Conservation (phyloP, 2,888 invertebrate genomes). For the Electrophaes corylata region DNA sequence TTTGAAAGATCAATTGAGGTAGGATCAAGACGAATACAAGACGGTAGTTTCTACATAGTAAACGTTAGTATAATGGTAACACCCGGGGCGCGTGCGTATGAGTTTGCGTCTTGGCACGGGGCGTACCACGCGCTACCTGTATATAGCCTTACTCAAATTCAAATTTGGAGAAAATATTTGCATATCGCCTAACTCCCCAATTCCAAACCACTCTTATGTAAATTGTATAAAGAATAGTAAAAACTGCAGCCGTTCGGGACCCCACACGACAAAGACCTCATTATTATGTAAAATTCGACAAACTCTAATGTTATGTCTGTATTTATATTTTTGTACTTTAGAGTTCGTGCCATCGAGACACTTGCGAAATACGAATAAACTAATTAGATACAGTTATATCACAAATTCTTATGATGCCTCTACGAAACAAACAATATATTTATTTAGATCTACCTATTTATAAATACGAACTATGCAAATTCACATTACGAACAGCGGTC, state of each 20-base stretch:
- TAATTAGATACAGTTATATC: slow-evolving; percentile 82
- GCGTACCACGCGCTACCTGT: slow-evolving; percentile 55
- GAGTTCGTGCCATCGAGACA: slow-evolving; percentile 56
- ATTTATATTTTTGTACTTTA: slow-evolving; percentile 73
- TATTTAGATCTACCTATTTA: slow-evolving; percentile 66
- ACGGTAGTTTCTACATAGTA: slow-evolving; percentile 65
- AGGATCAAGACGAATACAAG: slow-evolving; percentile 55
- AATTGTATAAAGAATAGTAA: slow-evolving; percentile 72
- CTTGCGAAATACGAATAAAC: slow-evolving; percentile 67
- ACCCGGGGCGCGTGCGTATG: slow-evolving; percentile 75
- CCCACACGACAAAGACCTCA: slow-evolving; percentile 69
- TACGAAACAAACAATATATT: slow-evolving; percentile 81
- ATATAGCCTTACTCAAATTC: slow-evolving; percentile 55
- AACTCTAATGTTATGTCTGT: slow-evolving; percentile 78
- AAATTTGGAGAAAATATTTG: slow-evolving; percentile 80
- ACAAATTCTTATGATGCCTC: slow-evolving; percentile 83
- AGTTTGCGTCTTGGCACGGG: slow-evolving; percentile 48
- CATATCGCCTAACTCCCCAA: slow-evolving; percentile 82
- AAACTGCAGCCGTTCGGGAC: slow-evolving; percentile 73
- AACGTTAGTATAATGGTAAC: slow-evolving; percentile 57
- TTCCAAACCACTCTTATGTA: slow-evolving; percentile 74
- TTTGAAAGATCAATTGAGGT: slow-evolving; percentile 70
- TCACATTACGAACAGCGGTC: slow-evolving; percentile 65
- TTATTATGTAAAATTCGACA: slow-evolving; percentile 74
- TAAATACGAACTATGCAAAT: slow-evolving; percentile 66